Evolutionary conservation across 1,140 invertebrate species (phyloP).

Genomic region (Bombus fervidus): DNA sequence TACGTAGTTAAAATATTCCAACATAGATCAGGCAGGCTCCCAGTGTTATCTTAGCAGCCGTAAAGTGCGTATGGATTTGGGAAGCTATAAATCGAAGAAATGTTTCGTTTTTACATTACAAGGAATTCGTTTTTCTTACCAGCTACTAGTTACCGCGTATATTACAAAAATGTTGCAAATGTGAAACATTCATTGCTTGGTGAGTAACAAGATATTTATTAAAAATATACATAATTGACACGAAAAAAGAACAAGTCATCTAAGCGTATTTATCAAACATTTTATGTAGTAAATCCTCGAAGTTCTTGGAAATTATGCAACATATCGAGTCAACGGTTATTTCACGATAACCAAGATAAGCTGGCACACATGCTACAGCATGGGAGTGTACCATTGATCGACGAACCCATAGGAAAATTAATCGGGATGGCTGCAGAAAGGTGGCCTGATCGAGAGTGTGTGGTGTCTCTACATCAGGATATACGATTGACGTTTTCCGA

Average conservation of each 20-base stretch:
- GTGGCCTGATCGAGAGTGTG: conserved; percentile 84
- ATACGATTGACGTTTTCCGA: conserved; percentile 85
- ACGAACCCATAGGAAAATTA: conserved; percentile 86
- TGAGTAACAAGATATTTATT: not conserved
- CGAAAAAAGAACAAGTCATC: accelerated
- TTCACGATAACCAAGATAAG: not conserved
- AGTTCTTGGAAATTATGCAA: not conserved
- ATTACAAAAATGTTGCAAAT: not conserved
- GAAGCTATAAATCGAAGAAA: not conserved
- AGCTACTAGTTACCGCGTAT: too few species aligned
- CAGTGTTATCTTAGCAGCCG: too few species aligned
- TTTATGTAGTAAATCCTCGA: not conserved
- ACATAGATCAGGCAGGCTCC: too few species aligned
- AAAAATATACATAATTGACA: not conserved
- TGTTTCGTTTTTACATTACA: not conserved
- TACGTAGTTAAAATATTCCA: too few species aligned
- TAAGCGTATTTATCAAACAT: not conserved
- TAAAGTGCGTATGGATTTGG: too few species aligned
- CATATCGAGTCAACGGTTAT: not conserved
- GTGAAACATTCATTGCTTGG: not conserved
- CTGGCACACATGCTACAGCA: conserved; percentile 36
- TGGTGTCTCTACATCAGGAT: conserved; percentile 86
- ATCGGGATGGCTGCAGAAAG: conserved; percentile 83
- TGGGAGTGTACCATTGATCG: conserved; percentile 83
- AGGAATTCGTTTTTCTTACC: not conserved